Percentiles rank a stretch among this genome's conserved stretches.
Conservation (phyloP, 2,888 invertebrate genomes). For the Colostygia pectinataria region DNA sequence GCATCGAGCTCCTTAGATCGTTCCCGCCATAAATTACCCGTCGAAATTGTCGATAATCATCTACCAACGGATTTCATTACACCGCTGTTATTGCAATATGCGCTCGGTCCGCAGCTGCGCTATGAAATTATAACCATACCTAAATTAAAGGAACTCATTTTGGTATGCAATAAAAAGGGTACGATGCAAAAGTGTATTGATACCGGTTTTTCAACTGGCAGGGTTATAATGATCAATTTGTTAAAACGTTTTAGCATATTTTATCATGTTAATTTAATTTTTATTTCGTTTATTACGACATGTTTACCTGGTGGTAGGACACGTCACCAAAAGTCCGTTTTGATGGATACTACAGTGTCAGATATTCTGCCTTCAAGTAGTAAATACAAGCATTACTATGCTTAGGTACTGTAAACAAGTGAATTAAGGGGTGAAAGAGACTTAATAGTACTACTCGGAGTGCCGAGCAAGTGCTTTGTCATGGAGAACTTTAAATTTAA, state of each 20-base stretch:
- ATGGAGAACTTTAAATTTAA: too few relatives aligned
- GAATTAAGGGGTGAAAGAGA: too few relatives aligned
- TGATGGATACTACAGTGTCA: too few relatives aligned
- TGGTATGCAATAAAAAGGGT: slow-evolving; percentile 11
- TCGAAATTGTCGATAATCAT: slow-evolving; percentile 73
- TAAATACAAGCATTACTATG: too few relatives aligned
- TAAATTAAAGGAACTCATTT: slow-evolving; percentile 4
- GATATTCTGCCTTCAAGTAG: too few relatives aligned
- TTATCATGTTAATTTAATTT: too few relatives aligned
- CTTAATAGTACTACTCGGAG: too few relatives aligned
- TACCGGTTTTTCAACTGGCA: slow-evolving; percentile 10
- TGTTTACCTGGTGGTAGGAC: too few relatives aligned
- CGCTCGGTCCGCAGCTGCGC: slow-evolving; percentile 27
- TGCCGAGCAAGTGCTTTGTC: too few relatives aligned
- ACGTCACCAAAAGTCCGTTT: too few relatives aligned
- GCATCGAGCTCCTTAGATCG: slow-evolving; percentile 57
- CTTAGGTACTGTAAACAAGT: too few relatives aligned
- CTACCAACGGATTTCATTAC: slow-evolving; percentile 65
- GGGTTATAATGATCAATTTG: slow-evolving; percentile 9
- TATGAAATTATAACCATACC: slow-evolving; percentile 15
- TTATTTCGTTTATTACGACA: too few relatives aligned
- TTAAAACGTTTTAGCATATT: neutral
- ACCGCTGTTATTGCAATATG: slow-evolving; percentile 24
- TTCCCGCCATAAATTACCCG: slow-evolving; percentile 65
- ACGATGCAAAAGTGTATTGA: neutral